Evolutionary conservation across 2,113 vertebrate genomes (phyloP), one percentile per base, ranked within the genome.

Genomic region (Carassius gibelio): DNA sequence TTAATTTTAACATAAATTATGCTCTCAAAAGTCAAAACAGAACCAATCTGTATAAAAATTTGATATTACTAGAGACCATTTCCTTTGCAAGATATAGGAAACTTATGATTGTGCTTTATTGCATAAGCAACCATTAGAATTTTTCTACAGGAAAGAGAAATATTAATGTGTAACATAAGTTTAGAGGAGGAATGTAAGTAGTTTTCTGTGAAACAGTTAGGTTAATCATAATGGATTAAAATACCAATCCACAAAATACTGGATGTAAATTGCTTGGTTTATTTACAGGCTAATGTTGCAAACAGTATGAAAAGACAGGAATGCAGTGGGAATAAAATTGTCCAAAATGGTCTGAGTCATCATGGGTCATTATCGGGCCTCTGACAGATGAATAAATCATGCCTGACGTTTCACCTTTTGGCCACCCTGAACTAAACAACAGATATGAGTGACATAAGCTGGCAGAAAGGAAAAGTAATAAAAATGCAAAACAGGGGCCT

Each of bases 331-430:
- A 62, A 23, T 55, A 74, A 69, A 69, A 59, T 75, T 89, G 86
- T 82, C 86, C 77, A 84, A 87, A 83, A 68, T 71, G 74, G 61
- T 26, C 26, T 26, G 26, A 26, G 26, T 87, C 88, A 87, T 89
- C 84, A 71, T 83, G 75, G 82, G 84, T 87, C 68, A 88, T 89
- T 88, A 91, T 89, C 57, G 50, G 81, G 14, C 75, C 66, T 74
- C 59, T 57, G 85, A 84, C 90, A 88, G 81, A 81, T 50, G 72
- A 81, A 89, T 88, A 82, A 86, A 89, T 87, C 82, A 88, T 77
- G 74, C 19, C 36, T 87, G 62, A 26, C 5, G 23, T 77, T 75
- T 85, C 75, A 76, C 80, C 30, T 68, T 80, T 74, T 30, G n/a
- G 77, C 57, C 4, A 45, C n/a, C 38, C 61, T 85, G 26, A 42